A percentile compares a stretch with the other conserved stretches of the same genome.
phyloP scores from a whole-genome alignment of 2,113 vertebrate species.

The Prunella himalayana region DNA sequence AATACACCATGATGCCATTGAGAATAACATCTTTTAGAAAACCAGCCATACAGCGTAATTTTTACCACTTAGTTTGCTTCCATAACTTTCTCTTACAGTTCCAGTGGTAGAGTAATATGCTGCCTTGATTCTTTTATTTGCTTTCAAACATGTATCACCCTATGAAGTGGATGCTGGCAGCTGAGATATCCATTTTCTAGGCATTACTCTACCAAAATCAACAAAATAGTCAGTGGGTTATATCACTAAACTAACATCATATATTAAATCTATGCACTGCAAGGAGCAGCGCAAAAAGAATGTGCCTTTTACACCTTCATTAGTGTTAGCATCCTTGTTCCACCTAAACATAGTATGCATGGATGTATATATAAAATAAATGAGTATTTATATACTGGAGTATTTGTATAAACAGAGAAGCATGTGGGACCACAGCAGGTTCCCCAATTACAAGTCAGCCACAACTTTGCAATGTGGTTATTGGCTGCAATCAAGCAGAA shows the following conservation, averaged over 20 bases:
- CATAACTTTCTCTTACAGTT: not conserved
- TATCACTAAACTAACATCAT: slow-evolving; percentile 49
- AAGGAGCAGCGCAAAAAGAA: slow-evolving; percentile 31
- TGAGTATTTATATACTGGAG: slow-evolving; percentile 45
- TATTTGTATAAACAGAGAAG: slow-evolving; percentile 58
- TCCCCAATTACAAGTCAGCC: slow-evolving; percentile 42
- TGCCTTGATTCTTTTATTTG: slow-evolving; percentile 26
- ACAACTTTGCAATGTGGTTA: slow-evolving; percentile 62
- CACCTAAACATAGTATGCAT: slow-evolving; percentile 28
- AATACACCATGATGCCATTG: not conserved
- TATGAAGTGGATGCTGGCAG: slow-evolving; percentile 51
- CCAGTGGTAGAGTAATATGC: not conserved
- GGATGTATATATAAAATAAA: slow-evolving; percentile 49
- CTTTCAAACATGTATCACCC: slow-evolving; percentile 41
- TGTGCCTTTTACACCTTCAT: slow-evolving; percentile 25
- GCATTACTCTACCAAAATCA: slow-evolving; percentile 60
- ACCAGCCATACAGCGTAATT: not conserved
- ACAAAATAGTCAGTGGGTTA: slow-evolving; percentile 42
- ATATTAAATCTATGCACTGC: slow-evolving; percentile 29
- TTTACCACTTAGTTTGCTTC: not conserved
- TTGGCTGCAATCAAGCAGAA: slow-evolving; percentile 59
- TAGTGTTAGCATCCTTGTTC: slow-evolving; percentile 36
- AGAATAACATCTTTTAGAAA: not conserved
- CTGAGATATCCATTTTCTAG: slow-evolving; percentile 43
- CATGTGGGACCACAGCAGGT: slow-evolving; percentile 50